These are phyloP conservation scores for Ischnus inquisitorius DNA, from an alignment of 2,888 invertebrate genomes.

Conservation along the genomic window DNA sequence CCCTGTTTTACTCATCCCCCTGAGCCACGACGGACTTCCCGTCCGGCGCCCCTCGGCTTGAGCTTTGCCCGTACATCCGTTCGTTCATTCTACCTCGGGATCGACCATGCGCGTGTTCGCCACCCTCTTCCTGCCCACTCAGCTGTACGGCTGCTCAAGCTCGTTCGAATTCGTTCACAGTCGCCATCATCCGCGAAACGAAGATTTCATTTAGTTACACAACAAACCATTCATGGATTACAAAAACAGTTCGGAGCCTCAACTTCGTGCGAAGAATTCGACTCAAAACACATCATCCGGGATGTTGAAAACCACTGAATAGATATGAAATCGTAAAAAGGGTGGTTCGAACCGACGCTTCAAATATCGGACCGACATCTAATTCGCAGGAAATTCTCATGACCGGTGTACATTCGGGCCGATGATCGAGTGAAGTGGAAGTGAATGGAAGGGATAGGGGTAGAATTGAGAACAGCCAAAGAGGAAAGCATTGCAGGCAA, in stretches of 20 bases:
- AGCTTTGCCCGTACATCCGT: not conserved
- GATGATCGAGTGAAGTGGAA: slow-evolving; percentile 34
- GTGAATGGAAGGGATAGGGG: slow-evolving; percentile 24
- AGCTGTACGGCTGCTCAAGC: not conserved
- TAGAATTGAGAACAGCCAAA: not conserved
- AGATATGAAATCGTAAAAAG: too few relatives aligned
- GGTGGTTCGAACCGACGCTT: too few relatives aligned
- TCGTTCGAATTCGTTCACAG: not conserved
- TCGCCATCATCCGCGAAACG: slow-evolving; percentile 13
- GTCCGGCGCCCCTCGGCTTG: not conserved
- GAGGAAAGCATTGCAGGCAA: slow-evolving; percentile 34
- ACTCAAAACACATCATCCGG: too few relatives aligned
- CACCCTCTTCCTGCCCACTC: not conserved
- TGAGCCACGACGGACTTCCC: slow-evolving; percentile 6
- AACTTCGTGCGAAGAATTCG: too few relatives aligned
- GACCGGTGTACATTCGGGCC: slow-evolving; percentile 6
- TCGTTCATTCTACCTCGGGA: not conserved
- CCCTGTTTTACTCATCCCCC: slow-evolving; percentile 72
- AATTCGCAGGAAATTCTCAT: slow-evolving; percentile 38
- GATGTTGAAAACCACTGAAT: too few relatives aligned
- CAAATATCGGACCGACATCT: not conserved
- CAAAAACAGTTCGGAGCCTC: too few relatives aligned
- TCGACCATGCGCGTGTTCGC: not conserved
- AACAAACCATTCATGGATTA: too few relatives aligned
- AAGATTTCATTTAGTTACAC: not conserved